Conservation (phyloP, 2,888 invertebrate species). For the Julus scanicus region DNA sequence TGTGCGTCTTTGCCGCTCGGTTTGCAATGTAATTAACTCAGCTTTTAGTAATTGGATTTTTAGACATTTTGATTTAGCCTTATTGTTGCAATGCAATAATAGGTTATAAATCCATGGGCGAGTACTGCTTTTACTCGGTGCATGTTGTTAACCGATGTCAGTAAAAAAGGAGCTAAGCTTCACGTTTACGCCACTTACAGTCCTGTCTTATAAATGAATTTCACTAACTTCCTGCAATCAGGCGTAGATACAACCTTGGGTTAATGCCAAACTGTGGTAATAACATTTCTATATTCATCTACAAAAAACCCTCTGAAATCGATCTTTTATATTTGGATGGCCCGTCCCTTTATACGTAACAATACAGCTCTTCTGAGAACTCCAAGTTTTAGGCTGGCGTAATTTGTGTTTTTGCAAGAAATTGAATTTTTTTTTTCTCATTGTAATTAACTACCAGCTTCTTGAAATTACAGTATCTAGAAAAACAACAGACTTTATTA, state of each 20-base stretch:
- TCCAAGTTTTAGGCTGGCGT: too few relatives aligned
- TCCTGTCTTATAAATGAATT: neutral
- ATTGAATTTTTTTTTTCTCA: too few relatives aligned
- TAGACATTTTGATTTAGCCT: conserved; percentile 16
- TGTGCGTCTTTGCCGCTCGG: conserved; percentile 3
- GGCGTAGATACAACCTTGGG: neutral
- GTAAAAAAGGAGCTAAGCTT: neutral
- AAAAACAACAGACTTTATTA: too few relatives aligned
- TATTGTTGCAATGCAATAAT: conserved; percentile 27
- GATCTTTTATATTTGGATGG: neutral
- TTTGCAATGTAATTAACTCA: neutral
- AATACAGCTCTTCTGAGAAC: neutral
- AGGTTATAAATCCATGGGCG: conserved; percentile 15
- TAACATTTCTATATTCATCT: neutral
- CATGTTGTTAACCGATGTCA: neutral
- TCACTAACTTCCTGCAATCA: conserved; percentile 17
- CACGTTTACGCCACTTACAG: neutral
- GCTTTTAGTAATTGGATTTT: conserved; percentile 19
- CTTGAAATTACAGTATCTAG: too few relatives aligned
- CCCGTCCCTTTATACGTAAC: neutral
- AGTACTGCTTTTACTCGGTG: neutral
- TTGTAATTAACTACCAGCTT: too few relatives aligned
- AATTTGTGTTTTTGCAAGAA: too few relatives aligned
- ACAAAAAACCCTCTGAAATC: neutral
- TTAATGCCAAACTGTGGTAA: conserved; percentile 7